Conservation (phyloP, 1,140 invertebrate genomes). For the Tetramorium parvispinum region DNA sequence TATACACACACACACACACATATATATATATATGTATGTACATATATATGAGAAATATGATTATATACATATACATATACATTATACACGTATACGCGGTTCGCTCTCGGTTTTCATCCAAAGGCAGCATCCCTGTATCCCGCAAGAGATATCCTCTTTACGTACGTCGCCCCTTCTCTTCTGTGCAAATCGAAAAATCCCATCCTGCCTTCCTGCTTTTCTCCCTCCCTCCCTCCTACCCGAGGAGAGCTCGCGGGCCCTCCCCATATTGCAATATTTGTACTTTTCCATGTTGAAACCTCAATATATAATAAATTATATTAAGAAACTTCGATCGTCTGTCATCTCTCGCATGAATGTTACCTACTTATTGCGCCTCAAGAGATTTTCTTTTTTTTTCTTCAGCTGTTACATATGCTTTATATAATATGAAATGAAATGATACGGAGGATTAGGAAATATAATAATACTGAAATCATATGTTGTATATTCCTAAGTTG, state of each 20-base stretch:
- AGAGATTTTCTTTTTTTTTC: slow-evolving; percentile 3
- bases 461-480: not conserved
- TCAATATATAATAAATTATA: slow-evolving; percentile 87
- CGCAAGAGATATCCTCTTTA: slow-evolving; percentile 59
- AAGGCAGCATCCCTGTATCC: slow-evolving; percentile 48
- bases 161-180: slow-evolving; percentile 70
- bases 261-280: slow-evolving; percentile 86
- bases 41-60: slow-evolving; percentile 54
- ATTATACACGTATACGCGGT: slow-evolving; percentile 62
- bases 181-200: slow-evolving; percentile 64
- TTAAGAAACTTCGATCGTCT: slow-evolving; percentile 84
- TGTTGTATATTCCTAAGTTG: not conserved
- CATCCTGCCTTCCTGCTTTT: slow-evolving; percentile 63
- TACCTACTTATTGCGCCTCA: slow-evolving; percentile 13
- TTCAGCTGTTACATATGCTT: not conserved
- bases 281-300: slow-evolving; percentile 87
- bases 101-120: slow-evolving; percentile 66
- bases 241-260: slow-evolving; percentile 85
- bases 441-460: not conserved
- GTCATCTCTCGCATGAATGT: slow-evolving; percentile 38
- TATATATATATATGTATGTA: slow-evolving; percentile 63
- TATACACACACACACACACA: too few species aligned
- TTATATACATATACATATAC: slow-evolving; percentile 63
- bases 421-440: not conserved
- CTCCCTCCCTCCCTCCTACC: slow-evolving; percentile 84